Percentiles rank a stretch among this genome's conserved stretches.
Conservation (phyloP, 2,888 invertebrate genomes). For the Tetragonula carbonaria region DNA sequence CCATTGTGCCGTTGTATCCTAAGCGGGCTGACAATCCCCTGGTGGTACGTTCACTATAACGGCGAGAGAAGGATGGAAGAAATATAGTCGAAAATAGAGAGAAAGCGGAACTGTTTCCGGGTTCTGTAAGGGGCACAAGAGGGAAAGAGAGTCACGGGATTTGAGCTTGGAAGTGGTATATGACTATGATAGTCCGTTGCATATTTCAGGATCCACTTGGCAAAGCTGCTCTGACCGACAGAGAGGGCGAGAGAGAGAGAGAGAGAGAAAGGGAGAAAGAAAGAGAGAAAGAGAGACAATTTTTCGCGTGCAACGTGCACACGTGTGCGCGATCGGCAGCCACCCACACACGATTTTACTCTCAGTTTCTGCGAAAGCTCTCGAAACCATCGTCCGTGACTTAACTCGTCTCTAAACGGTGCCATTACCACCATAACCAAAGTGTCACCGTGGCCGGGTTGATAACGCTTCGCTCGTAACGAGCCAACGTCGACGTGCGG, state of each 20-base stretch:
- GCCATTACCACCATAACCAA: constrained; percentile 59
- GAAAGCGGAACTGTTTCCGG: not conserved
- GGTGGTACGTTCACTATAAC: constrained; percentile 21
- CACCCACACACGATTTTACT: constrained; percentile 42
- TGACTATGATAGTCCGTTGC: constrained; percentile 71
- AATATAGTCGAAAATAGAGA: constrained; percentile 36
- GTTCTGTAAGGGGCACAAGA: constrained; percentile 1
- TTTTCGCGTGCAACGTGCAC: not conserved
- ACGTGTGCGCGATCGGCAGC: constrained; percentile 26
- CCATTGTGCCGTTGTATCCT: constrained; percentile 49
- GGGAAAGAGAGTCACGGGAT: constrained; percentile 57
- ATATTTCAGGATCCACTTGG: constrained; percentile 74
- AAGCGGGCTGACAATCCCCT: constrained; percentile 39
- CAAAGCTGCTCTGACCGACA: constrained; percentile 31
- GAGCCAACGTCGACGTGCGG: not conserved
- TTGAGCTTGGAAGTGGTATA: constrained; percentile 67
- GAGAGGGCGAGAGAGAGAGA: constrained; percentile 11
- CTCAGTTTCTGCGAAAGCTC: constrained; percentile 57
- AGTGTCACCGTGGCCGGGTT: constrained; percentile 42
- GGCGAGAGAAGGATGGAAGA: constrained; percentile 5
- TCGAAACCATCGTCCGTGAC: constrained; percentile 50
- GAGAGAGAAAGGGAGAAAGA: not conserved
- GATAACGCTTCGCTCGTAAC: constrained; percentile 17
- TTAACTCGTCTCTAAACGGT: constrained; percentile 56
- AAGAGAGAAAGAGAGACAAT: constrained; percentile 25